Evolutionary conservation across 1,140 invertebrate species (phyloP), one percentile per base, ranked within the genome.

Genomic region (Aphelinus certus): DNA sequence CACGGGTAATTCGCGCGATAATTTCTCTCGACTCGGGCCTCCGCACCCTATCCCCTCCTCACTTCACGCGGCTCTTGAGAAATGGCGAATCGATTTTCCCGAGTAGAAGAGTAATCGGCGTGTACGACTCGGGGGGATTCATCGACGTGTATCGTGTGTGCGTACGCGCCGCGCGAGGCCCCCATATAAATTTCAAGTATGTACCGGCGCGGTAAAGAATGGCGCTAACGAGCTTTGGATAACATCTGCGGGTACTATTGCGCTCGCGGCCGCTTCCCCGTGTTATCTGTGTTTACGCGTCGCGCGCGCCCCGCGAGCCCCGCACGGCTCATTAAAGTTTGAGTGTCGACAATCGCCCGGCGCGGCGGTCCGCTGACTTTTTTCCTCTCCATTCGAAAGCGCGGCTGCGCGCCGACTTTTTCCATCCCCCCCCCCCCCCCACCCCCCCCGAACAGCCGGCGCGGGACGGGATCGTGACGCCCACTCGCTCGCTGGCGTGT

Each of bases 121-220:
- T 53, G 4, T 4, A 53, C 61, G 65, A 65, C 65, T 74, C 58
- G 72, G 10, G 65, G 72, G 58, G 68, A 66, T 66, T 42, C 49
- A 7, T 55, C 5, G 7, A 56, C 42, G 1, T 57, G 58, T 43
- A 7, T 49, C 2, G 46, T 9, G 63, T 43, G 45, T 61, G 60
- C 9, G 62, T 42, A 64, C 65, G 62, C 75, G 51, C 64, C 65
- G 62, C 75, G 58, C 70, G 57, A 71, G 49, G 10, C 55, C 47
- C 46, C 48, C 2, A 53, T 62, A 67, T 76, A 73, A 72, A 76
- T 73, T 61, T 68, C 55, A 71, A 76, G 66, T 73, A 63, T 74
- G 72, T 57, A 72, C 69, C 70, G 71, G 64, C 56, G 63, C 62
- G 62, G 73, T 76, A 76, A 71, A 76, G 69, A 71, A 76, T 71